A percentile compares a stretch with the other conserved stretches of the same genome.
Evolutionary conservation across 1,140 invertebrate genomes (phyloP).

Genomic region (Manduca sexta): DNA sequence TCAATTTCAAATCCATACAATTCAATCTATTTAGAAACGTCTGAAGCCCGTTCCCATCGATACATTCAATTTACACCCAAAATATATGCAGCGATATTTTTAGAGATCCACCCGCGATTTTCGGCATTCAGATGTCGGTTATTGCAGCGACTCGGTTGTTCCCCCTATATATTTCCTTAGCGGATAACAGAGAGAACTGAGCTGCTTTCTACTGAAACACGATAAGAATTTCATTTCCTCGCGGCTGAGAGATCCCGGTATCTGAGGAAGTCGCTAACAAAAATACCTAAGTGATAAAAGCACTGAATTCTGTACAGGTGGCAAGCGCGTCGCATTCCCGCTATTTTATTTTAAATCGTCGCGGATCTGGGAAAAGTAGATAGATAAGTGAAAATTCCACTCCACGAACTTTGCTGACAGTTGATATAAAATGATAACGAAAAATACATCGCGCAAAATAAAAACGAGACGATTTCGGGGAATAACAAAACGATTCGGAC

Average conservation of each 20-base stretch:
- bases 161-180: slow-evolving; percentile 61
- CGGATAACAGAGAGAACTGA: slow-evolving; percentile 65
- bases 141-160: slow-evolving; percentile 41
- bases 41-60: background rate
- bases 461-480: slow-evolving; percentile 35
- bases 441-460: slow-evolving; percentile 1
- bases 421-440: slow-evolving; percentile 3
- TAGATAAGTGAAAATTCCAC: slow-evolving; percentile 8
- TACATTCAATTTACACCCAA: slow-evolving; percentile 9
- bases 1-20: background rate
- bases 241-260: slow-evolving; percentile 56
- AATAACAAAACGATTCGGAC: slow-evolving; percentile 44
- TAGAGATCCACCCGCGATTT: slow-evolving; percentile 49
- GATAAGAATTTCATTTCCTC: slow-evolving; percentile 74
- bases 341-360: slow-evolving; percentile 24
- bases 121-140: slow-evolving; percentile 61
- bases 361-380: slow-evolving; percentile 3
- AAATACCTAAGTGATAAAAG: slow-evolving; percentile 70
- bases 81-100: slow-evolving; percentile 29
- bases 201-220: slow-evolving; percentile 55
- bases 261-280: slow-evolving; percentile 64
- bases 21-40: background rate
- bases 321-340: slow-evolving; percentile 25
- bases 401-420: background rate
- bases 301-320: slow-evolving; percentile 54